Evolutionary conservation across 2,888 invertebrate species (phyloP).

Genomic region (Argyresthia goedartella): DNA sequence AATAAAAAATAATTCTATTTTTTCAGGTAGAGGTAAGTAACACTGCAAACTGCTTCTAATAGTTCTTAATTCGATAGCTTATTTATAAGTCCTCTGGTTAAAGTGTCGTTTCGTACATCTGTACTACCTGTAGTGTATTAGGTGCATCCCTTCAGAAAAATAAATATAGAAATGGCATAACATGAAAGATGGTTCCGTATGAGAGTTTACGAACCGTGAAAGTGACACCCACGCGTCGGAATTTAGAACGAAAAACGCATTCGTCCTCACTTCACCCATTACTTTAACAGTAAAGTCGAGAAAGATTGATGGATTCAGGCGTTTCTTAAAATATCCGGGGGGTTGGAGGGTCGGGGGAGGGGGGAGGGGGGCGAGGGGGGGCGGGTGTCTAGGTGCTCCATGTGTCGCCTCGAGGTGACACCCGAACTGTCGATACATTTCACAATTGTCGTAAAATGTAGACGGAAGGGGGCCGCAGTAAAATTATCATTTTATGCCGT

Average conservation of each 20-base stretch:
- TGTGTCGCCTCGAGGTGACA: constrained; percentile 61
- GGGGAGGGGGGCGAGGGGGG: constrained; percentile 19
- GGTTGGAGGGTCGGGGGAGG: constrained; percentile 16
- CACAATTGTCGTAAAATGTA: constrained; percentile 69
- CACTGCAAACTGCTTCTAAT: no score
- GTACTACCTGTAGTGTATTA: no score
- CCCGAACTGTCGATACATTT: constrained; percentile 69
- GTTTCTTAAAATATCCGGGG: constrained; percentile 49
- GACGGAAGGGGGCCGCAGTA: constrained; percentile 68
- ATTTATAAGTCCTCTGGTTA: no score
- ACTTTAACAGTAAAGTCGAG: constrained; percentile 42
- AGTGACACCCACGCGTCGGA: no score
- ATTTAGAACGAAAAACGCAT: background rate
- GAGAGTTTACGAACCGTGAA: no score
- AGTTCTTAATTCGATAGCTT: no score
- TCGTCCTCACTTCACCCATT: constrained; percentile 12
- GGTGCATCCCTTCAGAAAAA: no score
- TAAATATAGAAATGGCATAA: no score
- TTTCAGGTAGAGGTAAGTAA: no score
- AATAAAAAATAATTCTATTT: no score
- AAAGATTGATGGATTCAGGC: constrained; percentile 57
- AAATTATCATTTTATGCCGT: constrained; percentile 71
- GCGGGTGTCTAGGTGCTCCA: constrained; percentile 34
- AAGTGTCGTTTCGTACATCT: no score
- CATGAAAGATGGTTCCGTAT: no score